Base-by-base conservation (phyloP, 2,113 vertebrate genomes). In the Daphoenositta chrysoptera region DNA sequence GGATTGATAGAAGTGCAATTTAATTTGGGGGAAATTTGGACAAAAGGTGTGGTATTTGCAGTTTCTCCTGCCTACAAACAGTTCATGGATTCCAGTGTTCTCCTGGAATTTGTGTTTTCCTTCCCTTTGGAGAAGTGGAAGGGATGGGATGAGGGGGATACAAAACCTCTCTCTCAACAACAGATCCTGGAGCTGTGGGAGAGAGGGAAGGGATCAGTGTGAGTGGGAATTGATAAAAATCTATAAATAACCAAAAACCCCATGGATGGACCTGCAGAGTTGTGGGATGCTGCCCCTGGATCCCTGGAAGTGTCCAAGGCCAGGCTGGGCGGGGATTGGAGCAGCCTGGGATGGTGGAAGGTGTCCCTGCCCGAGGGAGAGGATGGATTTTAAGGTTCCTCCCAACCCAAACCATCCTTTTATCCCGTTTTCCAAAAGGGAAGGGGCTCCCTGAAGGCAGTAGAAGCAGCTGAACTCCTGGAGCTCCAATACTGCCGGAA, bases 181-280 rank as follows among this genome's bases (percentile, higher is more conserved):
- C 21, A 26, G 82, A 9, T 26, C 50, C 33, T 2, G 7, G 73
- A 71, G 45, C 40, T 9, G 4, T 20, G 35, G 87, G 31, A 70
- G 44, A 44, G 65, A 22, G 47, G 40, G 56, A 17, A 33, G 30
- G 22, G 56, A 20, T 35, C n/a, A 12, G 31, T 10, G 30, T 6
- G 60, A 57, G 11, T n/a, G 50, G 45, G 45, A 39, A 54, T 20
- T 17, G 2, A 7, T 71, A 22, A n/a, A 39, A 64, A 51, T 4
- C 15, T 1, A 5, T 1, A 37, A 17, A 6, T 20, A 26, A 39
- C 3, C 24, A 7, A 45, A 68, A 20, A 2, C 2, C 5, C 31
- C 37, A 1, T 1, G 5, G 26, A 3, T 26, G 68, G 30, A 11
- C 9, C 19, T 47, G 39, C 45, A 22, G 40, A 18, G 26, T 4